Conservation (phyloP, 2,888 invertebrate species). For the Chaetogeoica ovagalla region DNA sequence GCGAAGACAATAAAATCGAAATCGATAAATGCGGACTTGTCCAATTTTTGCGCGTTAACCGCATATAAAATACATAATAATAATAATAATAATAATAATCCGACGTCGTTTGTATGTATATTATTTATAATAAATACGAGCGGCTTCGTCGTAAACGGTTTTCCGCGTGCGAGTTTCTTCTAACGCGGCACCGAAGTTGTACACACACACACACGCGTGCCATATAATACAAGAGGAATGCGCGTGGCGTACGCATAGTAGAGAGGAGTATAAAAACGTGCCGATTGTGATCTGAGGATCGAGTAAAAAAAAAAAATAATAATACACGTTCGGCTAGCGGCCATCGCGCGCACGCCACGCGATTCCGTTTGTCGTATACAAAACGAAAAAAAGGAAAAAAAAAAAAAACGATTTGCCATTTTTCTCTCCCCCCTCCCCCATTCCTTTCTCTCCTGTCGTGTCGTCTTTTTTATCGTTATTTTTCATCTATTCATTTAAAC, state of each 20-base stretch:
- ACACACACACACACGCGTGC: no score
- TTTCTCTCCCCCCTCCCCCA: not conserved
- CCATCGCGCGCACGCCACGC: not conserved
- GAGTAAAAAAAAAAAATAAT: not conserved
- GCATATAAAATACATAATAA: no score
- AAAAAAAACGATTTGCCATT: not conserved
- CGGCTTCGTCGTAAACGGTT: no score
- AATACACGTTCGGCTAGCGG: constrained; percentile 25
- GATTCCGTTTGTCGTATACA: not conserved
- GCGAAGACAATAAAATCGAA: no score
- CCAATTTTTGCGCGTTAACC: no score
- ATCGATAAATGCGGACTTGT: no score
- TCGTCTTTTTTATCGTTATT: not conserved
- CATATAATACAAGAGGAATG: no score
- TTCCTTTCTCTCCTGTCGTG: not conserved
- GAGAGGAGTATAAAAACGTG: not conserved
- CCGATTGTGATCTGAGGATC: constrained; percentile 27
- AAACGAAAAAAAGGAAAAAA: not conserved
- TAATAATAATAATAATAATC: no score
- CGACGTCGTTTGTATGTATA: no score
- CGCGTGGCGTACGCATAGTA: not conserved
- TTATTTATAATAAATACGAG: no score
- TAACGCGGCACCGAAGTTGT: no score
- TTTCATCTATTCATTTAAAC: not conserved
- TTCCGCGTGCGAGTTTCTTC: no score